phyloP scores from a whole-genome alignment of 2,888 invertebrate species.

The Amiota communis region DNA sequence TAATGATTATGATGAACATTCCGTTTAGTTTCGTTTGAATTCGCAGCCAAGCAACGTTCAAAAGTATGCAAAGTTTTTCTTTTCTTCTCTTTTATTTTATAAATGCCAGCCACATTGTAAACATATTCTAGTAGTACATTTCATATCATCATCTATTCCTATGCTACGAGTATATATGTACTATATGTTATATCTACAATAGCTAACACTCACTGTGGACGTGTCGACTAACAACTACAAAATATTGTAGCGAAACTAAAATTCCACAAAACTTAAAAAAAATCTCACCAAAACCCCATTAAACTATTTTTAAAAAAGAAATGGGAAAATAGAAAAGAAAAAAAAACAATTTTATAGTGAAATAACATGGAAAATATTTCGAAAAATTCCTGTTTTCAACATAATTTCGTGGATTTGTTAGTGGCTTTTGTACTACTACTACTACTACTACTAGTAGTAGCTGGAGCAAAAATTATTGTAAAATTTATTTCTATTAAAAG shows the following conservation, averaged over 20 bases:
- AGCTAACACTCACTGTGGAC: neutral
- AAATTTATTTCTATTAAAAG: constrained; percentile 6
- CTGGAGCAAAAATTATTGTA: neutral
- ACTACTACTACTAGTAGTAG: too few relatives aligned
- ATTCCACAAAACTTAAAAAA: constrained; percentile 1
- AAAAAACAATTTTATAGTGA: too few relatives aligned
- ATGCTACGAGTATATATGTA: too few relatives aligned
- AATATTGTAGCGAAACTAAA: neutral
- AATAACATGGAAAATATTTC: too few relatives aligned
- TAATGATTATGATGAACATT: neutral
- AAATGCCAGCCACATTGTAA: neutral
- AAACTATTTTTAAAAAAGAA: too few relatives aligned
- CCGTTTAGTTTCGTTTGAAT: neutral
- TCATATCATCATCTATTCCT: too few relatives aligned
- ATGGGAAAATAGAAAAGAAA: too few relatives aligned
- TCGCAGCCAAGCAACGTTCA: constrained; percentile 4
- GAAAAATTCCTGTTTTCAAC: too few relatives aligned
- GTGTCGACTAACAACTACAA: too few relatives aligned
- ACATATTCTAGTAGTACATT: neutral
- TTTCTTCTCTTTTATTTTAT: neutral
- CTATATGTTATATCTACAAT: neutral
- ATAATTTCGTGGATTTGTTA: neutral
- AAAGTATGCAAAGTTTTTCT: constrained; percentile 23
- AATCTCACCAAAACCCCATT: constrained; percentile 8
- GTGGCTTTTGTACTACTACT: neutral